phyloP scores from a whole-genome alignment of 2,888 invertebrate species.

The Himalopsyche japonica region DNA sequence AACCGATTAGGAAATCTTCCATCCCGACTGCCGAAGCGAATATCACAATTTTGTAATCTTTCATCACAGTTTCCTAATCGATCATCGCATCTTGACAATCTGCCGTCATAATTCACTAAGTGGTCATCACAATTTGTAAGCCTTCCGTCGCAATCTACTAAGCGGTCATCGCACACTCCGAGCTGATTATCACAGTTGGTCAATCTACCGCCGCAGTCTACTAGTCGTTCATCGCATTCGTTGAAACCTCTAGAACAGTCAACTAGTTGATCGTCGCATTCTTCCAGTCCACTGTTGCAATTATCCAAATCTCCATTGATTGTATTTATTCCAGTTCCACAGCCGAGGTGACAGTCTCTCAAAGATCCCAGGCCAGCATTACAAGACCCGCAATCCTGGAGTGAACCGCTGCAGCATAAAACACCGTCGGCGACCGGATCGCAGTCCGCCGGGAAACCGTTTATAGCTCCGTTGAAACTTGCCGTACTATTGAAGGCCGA shows the following conservation, averaged over 20 bases:
- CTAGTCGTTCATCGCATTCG: conserved; percentile 11
- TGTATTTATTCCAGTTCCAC: conserved; percentile 19
- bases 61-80: conserved; percentile 12
- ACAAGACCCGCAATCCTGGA: conserved; percentile 47
- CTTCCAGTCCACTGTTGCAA: conserved; percentile 18
- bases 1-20: conserved; percentile 4
- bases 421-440: conserved; percentile 44
- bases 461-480: conserved; percentile 47
- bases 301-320: conserved; percentile 17
- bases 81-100: conserved; percentile 7
- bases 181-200: conserved; percentile 24
- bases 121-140: conserved; percentile 14
- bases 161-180: background rate
- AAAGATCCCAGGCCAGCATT: conserved; percentile 52
- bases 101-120: conserved; percentile 14
- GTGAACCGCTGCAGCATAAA: conserved; percentile 37
- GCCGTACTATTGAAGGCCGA: conserved; percentile 48
- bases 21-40: background rate
- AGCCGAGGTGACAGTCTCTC: conserved; percentile 44
- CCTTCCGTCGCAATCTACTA: conserved; percentile 8
- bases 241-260: conserved; percentile 10
- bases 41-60: conserved; percentile 14
- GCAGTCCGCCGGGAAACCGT: conserved; percentile 50
- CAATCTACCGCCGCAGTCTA: conserved; percentile 19
- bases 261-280: conserved; percentile 17